Base-by-base conservation (phyloP, 2,113 vertebrate species). In the Macaca nemestrina region DNA sequence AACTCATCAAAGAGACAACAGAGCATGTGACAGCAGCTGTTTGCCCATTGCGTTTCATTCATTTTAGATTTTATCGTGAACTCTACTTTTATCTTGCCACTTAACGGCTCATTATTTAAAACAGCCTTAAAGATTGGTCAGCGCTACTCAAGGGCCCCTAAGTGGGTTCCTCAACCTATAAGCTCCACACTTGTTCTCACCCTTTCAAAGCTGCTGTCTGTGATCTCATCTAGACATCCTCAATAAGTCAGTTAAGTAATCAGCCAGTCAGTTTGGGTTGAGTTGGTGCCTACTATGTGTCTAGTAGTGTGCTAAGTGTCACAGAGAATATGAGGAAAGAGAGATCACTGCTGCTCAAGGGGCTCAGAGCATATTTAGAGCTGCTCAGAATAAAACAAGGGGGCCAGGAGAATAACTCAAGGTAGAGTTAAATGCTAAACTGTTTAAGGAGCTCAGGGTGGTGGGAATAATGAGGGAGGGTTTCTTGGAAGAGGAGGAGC, bases 41-140 rank as follows among this genome's bases (percentile, higher is more conserved):
- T 96, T 86, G 85, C 40, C 43, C 73, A 11, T 55, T 91, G 81
- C 50, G 83, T 88, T 90, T 87, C 73, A 86, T 94, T 95, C 86
- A 83, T 76, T 80, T 94, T 57, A 79, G 91, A 90, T 85, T 97
- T 96, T 85, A 27, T n/a, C 52, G 93, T 91, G 78, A 73, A 73
- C 67, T 75, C 50, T 50, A 20, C 30, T 92, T 94, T 83, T 38
- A 89, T 97, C 40, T 81, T 72, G 23, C 45, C 38, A 59, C 67
- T 89, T 76, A 90, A 0, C 67, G 86, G 57, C 45, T 95, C 78
- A 78, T 68, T 75, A 85, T 93, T 91, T 92, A 82, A 96, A 90
- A 87, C 88, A 87, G 25, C 22, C 55, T 90, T 91, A 75, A 92
- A 96, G 67, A 73, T 5, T 20, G 70, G 23, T 35, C 92, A 30